These are phyloP conservation scores for Pomatostomus ruficeps DNA, from an alignment of 2,113 vertebrate species.

Conservation along the genomic window DNA sequence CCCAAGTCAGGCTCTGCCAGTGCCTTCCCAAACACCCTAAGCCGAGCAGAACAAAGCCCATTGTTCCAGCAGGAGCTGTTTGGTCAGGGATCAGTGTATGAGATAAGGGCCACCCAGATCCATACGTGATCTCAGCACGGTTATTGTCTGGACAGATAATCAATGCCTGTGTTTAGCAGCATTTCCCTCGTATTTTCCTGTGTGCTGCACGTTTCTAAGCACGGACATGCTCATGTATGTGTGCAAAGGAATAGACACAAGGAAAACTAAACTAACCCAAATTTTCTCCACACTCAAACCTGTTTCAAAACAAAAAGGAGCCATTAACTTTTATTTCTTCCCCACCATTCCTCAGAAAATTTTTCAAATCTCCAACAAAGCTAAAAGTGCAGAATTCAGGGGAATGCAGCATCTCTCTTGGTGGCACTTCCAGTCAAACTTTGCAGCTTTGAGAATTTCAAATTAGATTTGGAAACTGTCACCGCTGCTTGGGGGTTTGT, in stretches of 20 bases:
- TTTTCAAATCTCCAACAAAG: not conserved
- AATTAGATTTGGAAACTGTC: not conserved
- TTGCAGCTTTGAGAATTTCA: not conserved
- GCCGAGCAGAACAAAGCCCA: not conserved
- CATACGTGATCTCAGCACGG: not conserved
- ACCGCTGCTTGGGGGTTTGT: not conserved
- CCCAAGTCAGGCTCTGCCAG: not conserved
- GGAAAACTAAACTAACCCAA: not conserved
- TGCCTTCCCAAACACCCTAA: not conserved
- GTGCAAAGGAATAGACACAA: not conserved
- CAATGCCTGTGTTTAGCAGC: not conserved
- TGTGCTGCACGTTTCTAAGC: not conserved
- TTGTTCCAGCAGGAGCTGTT: not conserved
- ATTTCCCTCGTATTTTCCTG: not conserved
- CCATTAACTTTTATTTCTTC: not conserved
- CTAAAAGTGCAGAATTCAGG: not conserved
- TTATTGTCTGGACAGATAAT: not conserved
- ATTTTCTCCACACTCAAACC: not conserved
- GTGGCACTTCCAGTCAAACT: not conserved
- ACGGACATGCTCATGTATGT: not conserved
- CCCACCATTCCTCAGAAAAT: not conserved
- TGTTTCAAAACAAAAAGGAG: not conserved
- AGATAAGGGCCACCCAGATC: not conserved
- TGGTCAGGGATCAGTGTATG: not conserved
- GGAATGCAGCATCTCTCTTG: not conserved